A percentile compares a stretch with the other conserved stretches of the same genome.
Evolutionary conservation across 2,113 vertebrate genomes (phyloP).

Genomic region (Asarcornis scutulata): DNA sequence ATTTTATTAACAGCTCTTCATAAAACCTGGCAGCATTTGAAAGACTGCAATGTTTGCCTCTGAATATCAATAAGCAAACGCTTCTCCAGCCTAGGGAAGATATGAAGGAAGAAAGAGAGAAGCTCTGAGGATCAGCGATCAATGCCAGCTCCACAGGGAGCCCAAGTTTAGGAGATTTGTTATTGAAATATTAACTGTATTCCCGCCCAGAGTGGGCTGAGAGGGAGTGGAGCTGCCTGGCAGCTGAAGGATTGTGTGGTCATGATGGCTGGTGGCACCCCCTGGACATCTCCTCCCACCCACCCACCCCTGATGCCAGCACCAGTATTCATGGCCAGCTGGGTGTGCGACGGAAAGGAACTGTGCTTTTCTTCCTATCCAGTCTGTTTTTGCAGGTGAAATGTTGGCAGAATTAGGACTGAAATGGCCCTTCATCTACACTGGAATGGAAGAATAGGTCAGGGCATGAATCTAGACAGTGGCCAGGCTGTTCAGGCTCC

Average conservation of each 20-base stretch:
- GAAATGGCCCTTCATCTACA: neutral
- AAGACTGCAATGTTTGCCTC: constrained; percentile 36
- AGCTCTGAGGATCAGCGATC: constrained; percentile 54
- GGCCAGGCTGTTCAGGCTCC: neutral
- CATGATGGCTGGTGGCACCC: rapidly evolving
- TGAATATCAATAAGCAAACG: constrained; percentile 51
- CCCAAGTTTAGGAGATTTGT: neutral
- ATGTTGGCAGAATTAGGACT: neutral
- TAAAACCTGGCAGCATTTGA: constrained; percentile 46
- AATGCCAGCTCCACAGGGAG: neutral
- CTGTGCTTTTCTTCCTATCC: neutral
- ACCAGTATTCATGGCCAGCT: rapidly evolving
- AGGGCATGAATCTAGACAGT: neutral
- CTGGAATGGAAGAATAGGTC: neutral
- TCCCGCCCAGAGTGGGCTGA: neutral
- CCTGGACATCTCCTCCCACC: neutral
- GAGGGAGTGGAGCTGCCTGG: rapidly evolving
- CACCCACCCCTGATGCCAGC: neutral
- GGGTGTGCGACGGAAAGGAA: neutral
- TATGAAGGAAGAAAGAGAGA: constrained; percentile 33
- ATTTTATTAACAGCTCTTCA: constrained; percentile 47
- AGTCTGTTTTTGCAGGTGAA: neutral
- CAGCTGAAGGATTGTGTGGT: neutral
- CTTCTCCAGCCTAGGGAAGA: constrained; percentile 12
- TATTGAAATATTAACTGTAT: constrained; percentile 30